phyloP scores from a whole-genome alignment of 2,888 invertebrate genomes.

The Pinctada fucata region DNA sequence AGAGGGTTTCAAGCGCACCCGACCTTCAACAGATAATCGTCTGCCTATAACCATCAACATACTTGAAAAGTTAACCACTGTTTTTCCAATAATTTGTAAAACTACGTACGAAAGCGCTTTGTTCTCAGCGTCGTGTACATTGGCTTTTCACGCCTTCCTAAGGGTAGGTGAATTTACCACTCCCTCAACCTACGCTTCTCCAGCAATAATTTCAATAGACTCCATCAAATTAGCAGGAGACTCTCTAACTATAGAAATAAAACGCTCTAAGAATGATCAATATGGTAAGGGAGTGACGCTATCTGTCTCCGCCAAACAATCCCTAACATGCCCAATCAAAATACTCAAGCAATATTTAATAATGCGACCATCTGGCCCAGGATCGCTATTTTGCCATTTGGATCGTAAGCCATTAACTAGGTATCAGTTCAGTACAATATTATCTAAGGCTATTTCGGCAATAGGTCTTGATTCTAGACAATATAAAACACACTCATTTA shows the following conservation, averaged over 20 bases:
- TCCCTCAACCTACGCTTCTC: neutral
- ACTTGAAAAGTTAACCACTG: too few species aligned
- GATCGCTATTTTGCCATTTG: neutral
- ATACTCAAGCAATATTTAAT: neutral
- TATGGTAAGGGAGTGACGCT: neutral
- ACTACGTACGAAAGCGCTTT: too few species aligned
- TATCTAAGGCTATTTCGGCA: neutral
- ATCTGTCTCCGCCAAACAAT: neutral
- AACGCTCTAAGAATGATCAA: neutral
- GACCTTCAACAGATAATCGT: too few species aligned
- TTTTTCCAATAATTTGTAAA: too few species aligned
- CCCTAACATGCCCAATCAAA: neutral
- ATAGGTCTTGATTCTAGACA: neutral
- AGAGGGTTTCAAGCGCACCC: too few species aligned
- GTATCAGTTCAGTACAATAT: neutral
- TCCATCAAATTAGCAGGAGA: neutral
- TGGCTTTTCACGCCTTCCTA: too few species aligned
- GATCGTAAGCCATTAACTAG: neutral
- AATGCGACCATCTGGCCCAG: neutral
- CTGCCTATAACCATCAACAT: too few species aligned
- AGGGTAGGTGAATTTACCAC: too few species aligned
- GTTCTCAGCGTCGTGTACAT: too few species aligned
- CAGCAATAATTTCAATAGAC: neutral
- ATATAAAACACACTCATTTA: neutral
- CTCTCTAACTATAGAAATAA: neutral